Evolutionary conservation across 2,113 vertebrate genomes (phyloP), one percentile per base, ranked within the genome.

Genomic region (Oxygymnocypris stewartii): DNA sequence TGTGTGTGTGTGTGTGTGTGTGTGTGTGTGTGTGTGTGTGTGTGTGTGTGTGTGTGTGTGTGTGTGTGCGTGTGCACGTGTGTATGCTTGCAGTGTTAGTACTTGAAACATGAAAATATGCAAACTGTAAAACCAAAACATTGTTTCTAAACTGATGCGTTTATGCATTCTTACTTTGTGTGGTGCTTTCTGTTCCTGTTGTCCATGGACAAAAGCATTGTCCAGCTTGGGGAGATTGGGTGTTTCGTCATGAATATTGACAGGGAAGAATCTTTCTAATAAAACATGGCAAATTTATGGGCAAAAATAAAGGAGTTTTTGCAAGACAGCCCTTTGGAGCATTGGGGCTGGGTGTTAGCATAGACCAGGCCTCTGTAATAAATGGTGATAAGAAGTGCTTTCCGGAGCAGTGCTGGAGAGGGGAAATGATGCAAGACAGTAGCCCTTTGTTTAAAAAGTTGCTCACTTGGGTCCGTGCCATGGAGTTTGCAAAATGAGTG

Each of bases 371-470:
- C 88, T 82, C 83, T 87, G 91, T 87, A 88, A 84, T 91, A 93
- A 94, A 93, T 92, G 92, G 89, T 91, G 94, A 95, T 95, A 95
- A 94, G 93, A 91, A 86, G 81, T 82, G 79, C 79, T 88, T 87
- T 90, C 87, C 87, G 87, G 88, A 84, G 71, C 11, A n/a, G 49
- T 61, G 77, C 79, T 37, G 67, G 73, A 82, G 77, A 85, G 81
- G 69, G 81, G 93, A 94, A 94, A 91, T 94, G 94, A 94, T 94
- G 93, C 92, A 94, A 93, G 93, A 95, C 95, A 95, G 92, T 94
- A 87, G 93, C 89, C 93, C 95, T 95, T 95, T 95, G 95, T 95
- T 93, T 91, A 69, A 92, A 89, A 93, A 85, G 87, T 92, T 92
- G 91, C 93, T 93, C 92, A 92, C 94, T 93, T 91, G 91, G 90